A percentile compares a stretch with the other conserved stretches of the same genome.
phyloP scores from a whole-genome alignment of 2,888 invertebrate species.

The Leptinotarsa tumamoca region DNA sequence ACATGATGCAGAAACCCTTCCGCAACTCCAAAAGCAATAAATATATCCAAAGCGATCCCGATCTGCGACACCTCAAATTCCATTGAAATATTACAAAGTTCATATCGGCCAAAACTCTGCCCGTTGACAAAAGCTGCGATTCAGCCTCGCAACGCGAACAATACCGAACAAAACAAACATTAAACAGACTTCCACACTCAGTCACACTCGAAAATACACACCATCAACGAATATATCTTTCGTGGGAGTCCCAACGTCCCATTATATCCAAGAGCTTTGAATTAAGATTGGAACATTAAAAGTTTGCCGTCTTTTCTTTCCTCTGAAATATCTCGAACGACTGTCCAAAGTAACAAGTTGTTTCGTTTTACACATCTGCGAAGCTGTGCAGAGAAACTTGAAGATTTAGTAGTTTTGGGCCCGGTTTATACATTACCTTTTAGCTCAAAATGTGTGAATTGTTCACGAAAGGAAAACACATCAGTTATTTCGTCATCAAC shows the following conservation, averaged over 20 bases:
- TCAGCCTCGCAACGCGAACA: slow-evolving; percentile 25
- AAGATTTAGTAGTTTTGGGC: slow-evolving; percentile 91
- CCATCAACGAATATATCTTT: slow-evolving; percentile 24
- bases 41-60: not conserved
- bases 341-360: slow-evolving; percentile 36
- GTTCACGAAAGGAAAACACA: too few species aligned
- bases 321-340: slow-evolving; percentile 11
- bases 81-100: slow-evolving; percentile 23
- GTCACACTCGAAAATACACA: slow-evolving; percentile 1
- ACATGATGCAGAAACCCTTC: too few species aligned
- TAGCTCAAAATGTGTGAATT: too few species aligned
- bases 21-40: not conserved
- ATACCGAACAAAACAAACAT: slow-evolving; percentile 34
- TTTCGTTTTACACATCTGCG: slow-evolving; percentile 82
- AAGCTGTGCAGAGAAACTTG: slow-evolving; percentile 90
- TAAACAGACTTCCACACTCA: slow-evolving; percentile 32
- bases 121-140: slow-evolving; percentile 20
- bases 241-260: slow-evolving; percentile 20
- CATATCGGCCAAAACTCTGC: slow-evolving; percentile 13
- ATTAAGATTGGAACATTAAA: slow-evolving; percentile 27
- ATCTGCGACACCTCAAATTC: not conserved
- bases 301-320: slow-evolving; percentile 12
- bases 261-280: slow-evolving; percentile 33
- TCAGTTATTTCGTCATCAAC: too few species aligned
- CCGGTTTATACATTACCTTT: slow-evolving; percentile 66